Evolutionary conservation across 2,797 vertebrate genomes (phyloP).

Genomic region (Varecia variegata): DNA sequence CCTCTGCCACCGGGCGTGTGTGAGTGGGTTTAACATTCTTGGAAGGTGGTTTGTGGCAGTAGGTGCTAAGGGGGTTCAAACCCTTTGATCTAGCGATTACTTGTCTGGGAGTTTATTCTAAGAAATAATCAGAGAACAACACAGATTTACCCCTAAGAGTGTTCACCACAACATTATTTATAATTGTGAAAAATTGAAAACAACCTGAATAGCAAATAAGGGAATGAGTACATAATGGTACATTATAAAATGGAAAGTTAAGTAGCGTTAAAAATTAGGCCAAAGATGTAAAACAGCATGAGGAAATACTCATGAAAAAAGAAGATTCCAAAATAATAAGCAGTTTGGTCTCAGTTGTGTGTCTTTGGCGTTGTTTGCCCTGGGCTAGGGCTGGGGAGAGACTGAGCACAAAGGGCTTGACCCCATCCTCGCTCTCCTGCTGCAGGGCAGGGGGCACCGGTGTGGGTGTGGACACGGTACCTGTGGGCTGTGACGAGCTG

Average conservation of each 20-base stretch:
- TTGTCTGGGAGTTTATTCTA: neutral
- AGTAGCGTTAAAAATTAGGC: neutral
- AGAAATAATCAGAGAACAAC: neutral
- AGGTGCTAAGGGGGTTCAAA: neutral
- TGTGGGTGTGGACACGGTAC: accelerated
- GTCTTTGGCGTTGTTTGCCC: neutral
- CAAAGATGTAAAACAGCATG: too few species aligned
- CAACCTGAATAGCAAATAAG: neutral
- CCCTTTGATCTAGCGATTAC: neutral
- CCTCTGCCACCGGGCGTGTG: accelerated
- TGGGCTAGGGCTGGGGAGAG: neutral
- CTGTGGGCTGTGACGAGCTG: neutral
- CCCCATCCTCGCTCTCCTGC: accelerated
- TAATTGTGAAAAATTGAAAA: neutral
- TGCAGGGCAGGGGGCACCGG: accelerated
- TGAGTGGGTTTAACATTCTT: neutral
- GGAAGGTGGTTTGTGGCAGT: neutral
- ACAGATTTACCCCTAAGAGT: neutral
- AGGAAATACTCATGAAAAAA: neutral
- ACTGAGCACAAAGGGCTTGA: neutral
- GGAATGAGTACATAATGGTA: neutral
- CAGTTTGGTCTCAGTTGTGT: accelerated
- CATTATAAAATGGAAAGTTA: neutral
- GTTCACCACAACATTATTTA: neutral
- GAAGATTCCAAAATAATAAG: accelerated